A percentile compares a stretch with the other conserved stretches of the same genome.
These are phyloP conservation scores for Scomberomorus guttatus DNA, from an alignment of 2,797 vertebrate species.

Conservation along the genomic window DNA sequence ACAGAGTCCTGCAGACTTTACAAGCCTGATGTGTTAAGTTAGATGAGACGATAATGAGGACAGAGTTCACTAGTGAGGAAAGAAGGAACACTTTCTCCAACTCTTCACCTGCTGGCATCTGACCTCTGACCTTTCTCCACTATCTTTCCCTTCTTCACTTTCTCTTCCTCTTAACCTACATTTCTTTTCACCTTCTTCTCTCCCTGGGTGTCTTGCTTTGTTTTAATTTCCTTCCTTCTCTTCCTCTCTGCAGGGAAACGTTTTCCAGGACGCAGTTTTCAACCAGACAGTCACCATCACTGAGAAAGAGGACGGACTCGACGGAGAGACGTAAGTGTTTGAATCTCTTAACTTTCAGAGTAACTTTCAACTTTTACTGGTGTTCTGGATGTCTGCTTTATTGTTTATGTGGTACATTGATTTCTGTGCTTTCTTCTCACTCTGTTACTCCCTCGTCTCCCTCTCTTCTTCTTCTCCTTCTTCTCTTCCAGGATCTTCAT, in stretches of 20 bases:
- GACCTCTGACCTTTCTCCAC: too few species aligned
- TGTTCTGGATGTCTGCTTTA: neutral
- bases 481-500: constrained; percentile 91
- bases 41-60: too few species aligned
- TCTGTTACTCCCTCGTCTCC: neutral
- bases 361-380: too few species aligned
- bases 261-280: constrained; percentile 98
- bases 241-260: constrained; percentile 86
- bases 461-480: neutral
- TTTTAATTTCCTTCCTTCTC: neutral
- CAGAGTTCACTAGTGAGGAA: too few species aligned
- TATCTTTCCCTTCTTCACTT: too few species aligned
- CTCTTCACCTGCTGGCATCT: too few species aligned
- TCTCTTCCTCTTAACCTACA: too few species aligned
- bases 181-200: neutral
- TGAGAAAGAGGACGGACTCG: constrained; percentile 94
- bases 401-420: neutral
- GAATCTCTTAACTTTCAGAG: too few species aligned
- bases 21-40: too few species aligned
- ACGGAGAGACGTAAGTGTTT: constrained; percentile 94
- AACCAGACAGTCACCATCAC: constrained; percentile 98
- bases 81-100: too few species aligned
- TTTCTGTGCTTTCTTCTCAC: too few species aligned
- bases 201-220: neutral
- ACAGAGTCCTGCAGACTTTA: too few species aligned